Conservation (phyloP, 2,113 vertebrate genomes). For the Anhinga rufa region DNA sequence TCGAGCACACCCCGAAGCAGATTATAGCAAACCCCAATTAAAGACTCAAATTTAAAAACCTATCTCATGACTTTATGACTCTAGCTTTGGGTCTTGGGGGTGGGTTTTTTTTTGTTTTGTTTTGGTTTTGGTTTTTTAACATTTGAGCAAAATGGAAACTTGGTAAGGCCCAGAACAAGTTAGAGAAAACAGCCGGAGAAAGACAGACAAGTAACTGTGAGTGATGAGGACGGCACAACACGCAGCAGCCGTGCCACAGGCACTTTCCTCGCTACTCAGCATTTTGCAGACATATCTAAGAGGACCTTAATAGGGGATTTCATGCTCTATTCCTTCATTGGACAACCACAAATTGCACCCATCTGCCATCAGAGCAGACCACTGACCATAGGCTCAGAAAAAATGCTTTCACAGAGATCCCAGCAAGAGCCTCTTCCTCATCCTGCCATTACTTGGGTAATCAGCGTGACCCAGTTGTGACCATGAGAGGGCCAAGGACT, state of each 20-base stretch:
- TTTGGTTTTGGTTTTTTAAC: not conserved
- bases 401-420: not conserved
- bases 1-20: not conserved
- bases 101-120: not conserved
- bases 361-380: slow-evolving; percentile 4
- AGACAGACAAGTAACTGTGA: not conserved
- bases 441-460: not conserved
- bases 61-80: not conserved
- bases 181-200: not conserved
- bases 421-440: not conserved
- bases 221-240: not conserved
- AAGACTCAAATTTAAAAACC: not conserved
- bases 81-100: not conserved
- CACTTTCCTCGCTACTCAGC: not conserved
- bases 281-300: not conserved
- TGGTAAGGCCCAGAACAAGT: not conserved
- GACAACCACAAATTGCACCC: not conserved
- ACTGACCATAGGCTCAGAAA: not conserved
- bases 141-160: not conserved
- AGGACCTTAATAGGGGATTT: not conserved
- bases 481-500: not conserved
- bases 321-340: not conserved
- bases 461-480: not conserved
- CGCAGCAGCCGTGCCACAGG: fast-evolving
- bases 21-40: not conserved